Base-by-base conservation (phyloP, 1,140 invertebrate genomes). In the Ostrea edulis region DNA sequence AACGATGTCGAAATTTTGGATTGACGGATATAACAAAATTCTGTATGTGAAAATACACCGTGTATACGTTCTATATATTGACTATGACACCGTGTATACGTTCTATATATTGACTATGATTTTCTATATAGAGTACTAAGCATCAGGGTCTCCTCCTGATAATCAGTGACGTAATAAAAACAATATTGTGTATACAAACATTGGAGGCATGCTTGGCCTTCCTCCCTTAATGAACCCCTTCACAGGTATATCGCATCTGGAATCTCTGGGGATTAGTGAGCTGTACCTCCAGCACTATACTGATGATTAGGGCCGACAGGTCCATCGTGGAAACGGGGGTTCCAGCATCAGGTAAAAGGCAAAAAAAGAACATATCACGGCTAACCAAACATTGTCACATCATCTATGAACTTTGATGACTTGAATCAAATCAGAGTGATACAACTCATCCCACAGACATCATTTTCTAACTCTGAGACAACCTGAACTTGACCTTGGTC, bases 241-340 rank as follows among this genome's bases (percentile, higher is more conserved):
- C 65, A 71, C 65, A 71, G 65, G 65, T 71, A 71, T 71, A 71
- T 71, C 65, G 65, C 65, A 71, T 71, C 65, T 71, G 65, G 65
- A 71, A 71, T 71, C 65, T 71, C 65, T 11, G 25, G 65, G 65
- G 65, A 71, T 71, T 25, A 71, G 65, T 71, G 65, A 8, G 65
- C n/a, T 22, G 65, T 71, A 71, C 65, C 65, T 71, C 11, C 25
- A 71, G 65, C 55, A 58, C 9, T 58, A 58, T 58, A 58, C 55
- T 58, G 55, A 17, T 71, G 65, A 71, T 71, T 71, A 71, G 65
- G 65, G 65, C n/a, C 20, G 65, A 71, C n/a, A 25, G 20, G n/a
- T 22, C 65, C 22, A 71, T 71, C 22, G 8, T 12, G 9, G 4
- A 22, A 71, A 25, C 22, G 12, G 65, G 65, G 25, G 65, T 22